These are phyloP conservation scores for Ptychodera flava DNA, from an alignment of 35 echinoderm and acorn worm genomes.

Conservation along the genomic window DNA sequence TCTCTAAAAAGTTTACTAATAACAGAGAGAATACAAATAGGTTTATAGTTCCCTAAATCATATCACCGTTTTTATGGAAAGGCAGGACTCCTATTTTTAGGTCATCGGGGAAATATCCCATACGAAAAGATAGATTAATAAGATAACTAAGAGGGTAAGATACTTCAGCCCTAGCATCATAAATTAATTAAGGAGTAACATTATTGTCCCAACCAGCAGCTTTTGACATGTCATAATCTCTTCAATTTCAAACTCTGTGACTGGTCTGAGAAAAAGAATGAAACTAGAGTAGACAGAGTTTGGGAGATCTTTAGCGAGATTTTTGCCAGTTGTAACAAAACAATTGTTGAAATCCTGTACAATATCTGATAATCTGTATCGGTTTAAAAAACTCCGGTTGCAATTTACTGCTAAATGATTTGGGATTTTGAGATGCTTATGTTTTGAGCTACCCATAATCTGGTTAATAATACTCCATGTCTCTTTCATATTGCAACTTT, in stretches of 20 bases:
- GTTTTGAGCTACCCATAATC: constrained; percentile 1
- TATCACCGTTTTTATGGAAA: constrained; percentile 24
- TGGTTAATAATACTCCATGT: constrained; percentile 6
- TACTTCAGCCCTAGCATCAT: background rate
- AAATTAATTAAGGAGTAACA: constrained; percentile 7
- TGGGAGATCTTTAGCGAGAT: background rate
- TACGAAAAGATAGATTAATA: constrained; percentile 13
- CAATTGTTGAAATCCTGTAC: background rate
- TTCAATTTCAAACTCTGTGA: background rate
- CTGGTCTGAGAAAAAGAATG: background rate
- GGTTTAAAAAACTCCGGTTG: background rate
- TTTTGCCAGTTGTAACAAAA: constrained; percentile 4
- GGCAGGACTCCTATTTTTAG: constrained; percentile 27
- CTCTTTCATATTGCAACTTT: background rate
- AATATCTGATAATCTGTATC: background rate
- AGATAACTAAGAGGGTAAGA: constrained; percentile 3
- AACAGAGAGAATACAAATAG: constrained; percentile 5
- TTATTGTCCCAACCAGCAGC: constrained; percentile 16
- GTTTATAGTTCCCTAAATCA: constrained; percentile 28
- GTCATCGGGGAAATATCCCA: constrained; percentile 6
- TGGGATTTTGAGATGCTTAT: constrained; percentile 1
- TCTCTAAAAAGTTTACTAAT: constrained; percentile 29
- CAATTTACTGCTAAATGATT: background rate
- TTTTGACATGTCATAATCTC: background rate
- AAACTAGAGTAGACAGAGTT: background rate